Evolutionary conservation across 2,113 vertebrate species (phyloP).

Genomic region (Asarcornis scutulata): DNA sequence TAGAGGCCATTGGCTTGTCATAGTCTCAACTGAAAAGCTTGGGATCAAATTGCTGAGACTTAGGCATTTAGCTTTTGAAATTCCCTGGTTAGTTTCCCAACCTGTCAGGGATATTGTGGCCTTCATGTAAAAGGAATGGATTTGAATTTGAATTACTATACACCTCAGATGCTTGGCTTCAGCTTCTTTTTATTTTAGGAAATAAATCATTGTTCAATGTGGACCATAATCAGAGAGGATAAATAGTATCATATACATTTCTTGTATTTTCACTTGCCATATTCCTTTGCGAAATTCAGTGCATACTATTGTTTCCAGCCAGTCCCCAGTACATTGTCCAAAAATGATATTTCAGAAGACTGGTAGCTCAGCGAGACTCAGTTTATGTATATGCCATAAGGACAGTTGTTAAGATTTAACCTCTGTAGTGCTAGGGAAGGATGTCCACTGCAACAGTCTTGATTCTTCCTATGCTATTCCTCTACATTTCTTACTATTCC

Average conservation of each 20-base stretch:
- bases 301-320: background rate
- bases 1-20: background rate
- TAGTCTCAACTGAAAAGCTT: conserved; percentile 25
- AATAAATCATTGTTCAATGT: background rate
- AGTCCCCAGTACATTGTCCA: background rate
- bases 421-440: background rate
- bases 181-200: background rate
- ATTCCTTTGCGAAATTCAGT: background rate
- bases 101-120: conserved; percentile 18
- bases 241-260: background rate
- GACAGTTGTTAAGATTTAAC: background rate
- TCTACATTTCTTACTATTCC: background rate
- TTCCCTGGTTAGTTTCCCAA: background rate
- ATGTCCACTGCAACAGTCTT: accelerated
- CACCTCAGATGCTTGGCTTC: background rate
- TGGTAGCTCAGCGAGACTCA: background rate
- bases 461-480: background rate
- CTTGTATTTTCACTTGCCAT: background rate
- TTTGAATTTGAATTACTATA: conserved; percentile 3
- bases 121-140: background rate
- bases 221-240: background rate
- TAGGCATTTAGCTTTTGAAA: background rate
- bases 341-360: background rate
- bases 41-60: conserved; percentile 20
- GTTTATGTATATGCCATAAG: background rate